Conservation (phyloP, 2,888 invertebrate genomes). For the Bellardia pandia region DNA sequence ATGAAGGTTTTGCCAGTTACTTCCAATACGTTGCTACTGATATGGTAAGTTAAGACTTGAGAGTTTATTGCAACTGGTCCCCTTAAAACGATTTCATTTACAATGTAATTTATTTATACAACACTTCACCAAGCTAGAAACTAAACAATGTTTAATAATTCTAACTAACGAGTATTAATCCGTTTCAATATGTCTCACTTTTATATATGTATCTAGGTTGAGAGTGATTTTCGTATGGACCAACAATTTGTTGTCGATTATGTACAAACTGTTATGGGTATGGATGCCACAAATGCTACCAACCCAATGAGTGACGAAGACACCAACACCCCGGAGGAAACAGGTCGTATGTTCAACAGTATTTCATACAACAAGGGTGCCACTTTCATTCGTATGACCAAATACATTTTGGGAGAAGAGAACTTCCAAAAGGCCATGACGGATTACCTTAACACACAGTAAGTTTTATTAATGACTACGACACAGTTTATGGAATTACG, state of each 20-base stretch:
- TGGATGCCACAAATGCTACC: conserved; percentile 86
- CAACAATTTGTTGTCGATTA: conserved; percentile 90
- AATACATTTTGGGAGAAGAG: conserved; percentile 86
- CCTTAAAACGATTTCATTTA: too few relatives aligned
- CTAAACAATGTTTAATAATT: too few relatives aligned
- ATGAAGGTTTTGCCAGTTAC: conserved; percentile 89
- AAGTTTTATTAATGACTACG: conserved; percentile 67
- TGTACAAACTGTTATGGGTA: conserved; percentile 87
- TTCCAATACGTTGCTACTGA: conserved; percentile 88
- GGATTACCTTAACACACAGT: conserved; percentile 85
- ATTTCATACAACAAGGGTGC: conserved; percentile 89
- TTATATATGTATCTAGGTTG: conserved; percentile 84
- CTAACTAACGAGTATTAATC: too few relatives aligned
- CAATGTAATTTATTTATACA: too few relatives aligned
- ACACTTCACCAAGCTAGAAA: too few relatives aligned
- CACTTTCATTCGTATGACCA: conserved; percentile 88
- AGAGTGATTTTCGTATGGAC: conserved; percentile 87
- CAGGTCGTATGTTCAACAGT: conserved; percentile 87
- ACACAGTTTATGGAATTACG: background rate
- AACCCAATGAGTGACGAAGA: conserved; percentile 86
- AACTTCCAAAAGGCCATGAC: conserved; percentile 86
- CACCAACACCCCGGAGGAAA: conserved; percentile 86
- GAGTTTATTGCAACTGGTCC: too few relatives aligned
- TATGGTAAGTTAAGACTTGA: conserved; percentile 73
- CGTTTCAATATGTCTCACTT: too few relatives aligned